A percentile compares a stretch with the other conserved stretches of the same genome.
phyloP scores from a whole-genome alignment of 1,140 invertebrate genomes.

The Drosophila lacertosa region DNA sequence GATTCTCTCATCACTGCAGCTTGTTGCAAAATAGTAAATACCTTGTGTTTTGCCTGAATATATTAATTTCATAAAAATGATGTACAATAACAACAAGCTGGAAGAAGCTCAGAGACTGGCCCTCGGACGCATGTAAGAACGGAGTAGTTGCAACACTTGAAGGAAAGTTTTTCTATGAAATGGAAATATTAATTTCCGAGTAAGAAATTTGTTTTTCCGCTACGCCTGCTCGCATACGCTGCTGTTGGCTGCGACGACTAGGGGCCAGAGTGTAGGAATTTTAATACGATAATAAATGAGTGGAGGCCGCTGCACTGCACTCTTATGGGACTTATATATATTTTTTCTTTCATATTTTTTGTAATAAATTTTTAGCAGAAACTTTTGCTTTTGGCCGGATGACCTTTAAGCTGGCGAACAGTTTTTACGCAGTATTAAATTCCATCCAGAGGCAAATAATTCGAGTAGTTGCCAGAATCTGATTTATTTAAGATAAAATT shows the following conservation, averaged over 20 bases:
- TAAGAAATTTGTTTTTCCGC: conserved; percentile 81
- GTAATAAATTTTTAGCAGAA: conserved; percentile 66
- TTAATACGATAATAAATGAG: conserved; percentile 79
- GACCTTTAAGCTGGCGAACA: conserved; percentile 45
- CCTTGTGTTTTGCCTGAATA: background rate
- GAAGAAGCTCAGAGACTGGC: no score
- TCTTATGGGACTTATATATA: conserved; percentile 33
- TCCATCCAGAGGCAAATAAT: conserved; percentile 9
- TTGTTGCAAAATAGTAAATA: background rate
- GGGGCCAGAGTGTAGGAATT: conserved; percentile 49
- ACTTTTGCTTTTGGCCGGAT: conserved; percentile 43
- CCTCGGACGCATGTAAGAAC: background rate
- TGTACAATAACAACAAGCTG: background rate
- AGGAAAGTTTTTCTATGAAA: conserved; percentile 72
- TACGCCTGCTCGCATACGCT: conserved; percentile 56
- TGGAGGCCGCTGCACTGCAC: conserved; percentile 19
- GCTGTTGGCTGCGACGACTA: conserved; percentile 3
- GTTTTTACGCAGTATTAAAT: conserved; percentile 52
- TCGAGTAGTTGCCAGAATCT: conserved; percentile 3
- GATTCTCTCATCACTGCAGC: background rate
- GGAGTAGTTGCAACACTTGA: conserved; percentile 9
- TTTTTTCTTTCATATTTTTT: conserved; percentile 20
- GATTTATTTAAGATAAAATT: background rate
- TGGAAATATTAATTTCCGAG: conserved; percentile 82
- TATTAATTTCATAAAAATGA: background rate